Evolutionary conservation across 2,113 vertebrate species (phyloP).

Genomic region (Bubalus kerabau): DNA sequence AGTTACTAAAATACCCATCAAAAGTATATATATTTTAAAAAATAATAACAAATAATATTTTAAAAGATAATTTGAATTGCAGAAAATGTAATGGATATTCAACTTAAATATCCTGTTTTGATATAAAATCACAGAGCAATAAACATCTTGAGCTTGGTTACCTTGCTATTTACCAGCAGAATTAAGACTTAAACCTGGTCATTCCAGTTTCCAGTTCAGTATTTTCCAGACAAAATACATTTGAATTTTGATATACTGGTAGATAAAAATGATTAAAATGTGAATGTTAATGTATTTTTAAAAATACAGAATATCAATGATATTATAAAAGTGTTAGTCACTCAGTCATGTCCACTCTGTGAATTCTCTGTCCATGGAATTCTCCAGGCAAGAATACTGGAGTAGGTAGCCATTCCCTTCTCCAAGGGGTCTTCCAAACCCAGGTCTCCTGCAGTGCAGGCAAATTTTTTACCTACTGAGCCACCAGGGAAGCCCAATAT

Average conservation of each 20-base stretch:
- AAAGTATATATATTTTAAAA: background rate
- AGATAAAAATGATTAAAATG: background rate
- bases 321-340: background rate
- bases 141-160: background rate
- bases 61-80: background rate
- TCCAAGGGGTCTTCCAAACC: background rate
- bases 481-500: background rate
- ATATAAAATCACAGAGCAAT: background rate
- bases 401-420: background rate
- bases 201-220: background rate
- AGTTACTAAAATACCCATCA: background rate
- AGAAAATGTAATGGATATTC: background rate
- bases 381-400: background rate
- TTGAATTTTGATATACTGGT: background rate
- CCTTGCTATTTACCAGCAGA: background rate
- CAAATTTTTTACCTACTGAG: background rate
- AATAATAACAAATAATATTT: background rate
- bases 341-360: background rate
- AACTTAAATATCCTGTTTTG: background rate
- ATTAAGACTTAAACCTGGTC: background rate
- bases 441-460: background rate
- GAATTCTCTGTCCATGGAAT: background rate
- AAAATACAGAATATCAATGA: background rate
- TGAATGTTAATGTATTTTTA: background rate
- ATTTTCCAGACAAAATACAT: background rate